A percentile compares a stretch with the other conserved stretches of the same genome.
These are phyloP conservation scores for Chloromyia formosa DNA, from an alignment of 2,888 invertebrate species.

Conservation along the genomic window DNA sequence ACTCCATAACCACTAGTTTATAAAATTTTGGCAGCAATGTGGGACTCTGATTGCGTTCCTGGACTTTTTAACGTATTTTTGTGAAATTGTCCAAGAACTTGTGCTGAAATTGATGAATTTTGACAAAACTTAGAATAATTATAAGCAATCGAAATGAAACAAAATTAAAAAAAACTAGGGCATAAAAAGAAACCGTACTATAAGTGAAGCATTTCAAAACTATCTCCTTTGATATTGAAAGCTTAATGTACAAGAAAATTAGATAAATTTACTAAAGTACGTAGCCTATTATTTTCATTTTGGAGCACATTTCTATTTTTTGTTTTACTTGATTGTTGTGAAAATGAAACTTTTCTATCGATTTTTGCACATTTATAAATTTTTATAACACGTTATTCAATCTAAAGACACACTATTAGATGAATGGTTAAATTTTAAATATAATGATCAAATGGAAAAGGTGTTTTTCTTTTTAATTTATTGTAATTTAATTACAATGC, in stretches of 20 bases:
- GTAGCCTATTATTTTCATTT: not conserved
- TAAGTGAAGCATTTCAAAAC: not conserved
- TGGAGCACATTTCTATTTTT: conserved; percentile 1
- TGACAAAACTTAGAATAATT: conserved; percentile 12
- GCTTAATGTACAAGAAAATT: conserved; percentile 6
- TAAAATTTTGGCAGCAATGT: conserved; percentile 36
- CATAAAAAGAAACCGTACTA: too few relatives aligned
- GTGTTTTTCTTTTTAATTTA: too few relatives aligned
- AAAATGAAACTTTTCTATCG: conserved; percentile 5
- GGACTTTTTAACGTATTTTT: not conserved
- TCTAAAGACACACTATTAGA: not conserved
- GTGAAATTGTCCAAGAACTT: not conserved
- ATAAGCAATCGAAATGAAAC: conserved; percentile 3
- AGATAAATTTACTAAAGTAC: not conserved
- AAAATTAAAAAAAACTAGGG: not conserved
- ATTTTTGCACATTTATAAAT: conserved; percentile 31
- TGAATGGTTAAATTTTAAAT: too few relatives aligned
- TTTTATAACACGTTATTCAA: conserved; percentile 6
- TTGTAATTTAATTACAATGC: too few relatives aligned
- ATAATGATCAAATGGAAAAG: too few relatives aligned
- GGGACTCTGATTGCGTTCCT: not conserved
- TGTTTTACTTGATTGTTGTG: not conserved
- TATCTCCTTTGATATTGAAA: not conserved
- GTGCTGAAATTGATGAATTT: conserved; percentile 42
- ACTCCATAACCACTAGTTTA: too few relatives aligned